Base-by-base conservation (phyloP, 2,888 invertebrate genomes). In the Agonopterix heracliana region DNA sequence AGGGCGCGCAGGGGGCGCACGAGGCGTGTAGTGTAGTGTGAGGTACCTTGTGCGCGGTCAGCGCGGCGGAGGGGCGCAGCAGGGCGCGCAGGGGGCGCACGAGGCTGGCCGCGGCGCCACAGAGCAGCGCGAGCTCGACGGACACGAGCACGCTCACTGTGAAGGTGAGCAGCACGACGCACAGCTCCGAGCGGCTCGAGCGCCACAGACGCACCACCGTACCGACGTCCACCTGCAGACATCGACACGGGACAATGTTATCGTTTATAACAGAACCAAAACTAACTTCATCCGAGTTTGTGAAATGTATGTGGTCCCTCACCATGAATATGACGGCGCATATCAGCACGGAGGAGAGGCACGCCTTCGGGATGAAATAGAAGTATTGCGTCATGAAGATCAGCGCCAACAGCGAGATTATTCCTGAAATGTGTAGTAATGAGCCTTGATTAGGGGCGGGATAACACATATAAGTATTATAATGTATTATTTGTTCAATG, bases 281-380 rank as follows among this genome's bases (percentile, higher is more conserved):
- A 36, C 36, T 9, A 5, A 10, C 36, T 9, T 8, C 2, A 5
- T 9, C 0, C 7, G 7, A 1, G n/a, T 10, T 10, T 38, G n/a
- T 10, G 1, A 26, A n/a, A 8, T 35, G 17, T 9, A 3, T 26
- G 12, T 2, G 9, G 9, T 26, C 3, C 49, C 77, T 71, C 56
- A 95, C 92, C 91, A 97, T 93, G 69, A 95, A 95, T 48, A 95
- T 77, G 9, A 98, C 97, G 7, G 98, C 97, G 59, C 94, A 93
- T 55, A 98, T 96, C 55, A 98, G 92, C 45, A 98, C 95, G 0
- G 97, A 94, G 0, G 97, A 93, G 26, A 98, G 89, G 0, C 96
- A 93, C 0, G 98, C 92, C 68, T 92, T 93, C 1, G 96, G 96
- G 60, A 96, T 96, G 76, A 90, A 96, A 77, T 93, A 94, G 80